Conservation (phyloP, 37 sponge, comb jelly and placozoan species). For the Halisarca cf. caerulea region DNA sequence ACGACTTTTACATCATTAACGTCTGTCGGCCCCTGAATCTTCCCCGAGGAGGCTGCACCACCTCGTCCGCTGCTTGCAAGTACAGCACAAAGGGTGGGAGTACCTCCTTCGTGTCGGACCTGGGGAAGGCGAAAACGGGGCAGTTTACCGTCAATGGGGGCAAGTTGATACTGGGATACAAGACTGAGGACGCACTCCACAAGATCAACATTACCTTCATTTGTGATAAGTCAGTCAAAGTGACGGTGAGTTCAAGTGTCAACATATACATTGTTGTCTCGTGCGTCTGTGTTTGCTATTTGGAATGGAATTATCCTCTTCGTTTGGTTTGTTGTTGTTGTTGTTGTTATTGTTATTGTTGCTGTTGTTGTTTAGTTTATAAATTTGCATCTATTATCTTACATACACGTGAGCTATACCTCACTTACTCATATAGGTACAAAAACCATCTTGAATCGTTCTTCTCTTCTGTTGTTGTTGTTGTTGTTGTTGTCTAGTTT, state of each 20-base stretch:
- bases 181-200: not conserved
- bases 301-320: no score
- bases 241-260: not conserved
- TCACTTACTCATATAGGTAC: no score
- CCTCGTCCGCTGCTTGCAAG: not conserved
- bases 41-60: not conserved
- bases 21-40: slow-evolving; percentile 63
- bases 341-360: no score
- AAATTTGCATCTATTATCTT: no score
- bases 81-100: not conserved
- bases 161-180: not conserved
- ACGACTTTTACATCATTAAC: slow-evolving; percentile 57
- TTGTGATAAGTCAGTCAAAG: not conserved
- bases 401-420: no score
- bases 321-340: no score
- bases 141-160: not conserved
- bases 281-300: no score
- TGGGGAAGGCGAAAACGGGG: slow-evolving; percentile 4
- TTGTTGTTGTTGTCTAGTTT: no score
- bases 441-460: no score
- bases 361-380: no score
- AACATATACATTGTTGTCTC: no score
- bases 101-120: not conserved
- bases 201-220: slow-evolving; percentile 3
- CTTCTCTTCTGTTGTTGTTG: no score